These are phyloP conservation scores for Gymnocephalus cernua DNA, from an alignment of 2,113 vertebrate species.

Conservation along the genomic window DNA sequence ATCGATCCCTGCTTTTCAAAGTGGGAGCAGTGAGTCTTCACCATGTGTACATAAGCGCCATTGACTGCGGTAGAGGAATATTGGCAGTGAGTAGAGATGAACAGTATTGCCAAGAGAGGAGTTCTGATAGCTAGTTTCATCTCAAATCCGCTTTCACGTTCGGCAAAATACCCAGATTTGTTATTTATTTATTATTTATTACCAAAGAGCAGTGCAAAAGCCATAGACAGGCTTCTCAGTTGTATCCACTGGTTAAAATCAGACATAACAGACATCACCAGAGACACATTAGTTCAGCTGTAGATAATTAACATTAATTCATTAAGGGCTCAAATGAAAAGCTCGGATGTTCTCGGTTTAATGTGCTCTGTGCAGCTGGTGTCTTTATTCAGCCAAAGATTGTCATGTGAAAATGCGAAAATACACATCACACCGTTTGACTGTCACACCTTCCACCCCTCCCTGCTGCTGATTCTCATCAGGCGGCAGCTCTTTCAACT, in stretches of 20 bases:
- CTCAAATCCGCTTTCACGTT: not conserved
- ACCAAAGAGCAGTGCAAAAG: not conserved
- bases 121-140: not conserved
- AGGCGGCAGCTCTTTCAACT: slow-evolving; percentile 34
- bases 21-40: not conserved
- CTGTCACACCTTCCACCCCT: slow-evolving; percentile 48
- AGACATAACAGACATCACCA: not conserved
- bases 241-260: not conserved
- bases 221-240: not conserved
- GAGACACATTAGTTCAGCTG: slow-evolving; percentile 14
- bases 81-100: not conserved
- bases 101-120: not conserved
- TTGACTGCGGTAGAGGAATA: not conserved
- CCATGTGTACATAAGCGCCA: not conserved
- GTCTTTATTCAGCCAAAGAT: slow-evolving; percentile 12
- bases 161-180: not conserved
- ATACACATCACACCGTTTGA: not conserved
- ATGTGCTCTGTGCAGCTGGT: slow-evolving; percentile 34
- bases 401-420: not conserved
- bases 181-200: not conserved
- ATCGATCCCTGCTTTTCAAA: not conserved
- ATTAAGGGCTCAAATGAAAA: slow-evolving; percentile 1
- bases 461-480: slow-evolving; percentile 61
- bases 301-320: slow-evolving; percentile 8
- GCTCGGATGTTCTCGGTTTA: not conserved